phyloP scores from a whole-genome alignment of 1,140 invertebrate genomes.

The Fragariocoptes setiger region DNA sequence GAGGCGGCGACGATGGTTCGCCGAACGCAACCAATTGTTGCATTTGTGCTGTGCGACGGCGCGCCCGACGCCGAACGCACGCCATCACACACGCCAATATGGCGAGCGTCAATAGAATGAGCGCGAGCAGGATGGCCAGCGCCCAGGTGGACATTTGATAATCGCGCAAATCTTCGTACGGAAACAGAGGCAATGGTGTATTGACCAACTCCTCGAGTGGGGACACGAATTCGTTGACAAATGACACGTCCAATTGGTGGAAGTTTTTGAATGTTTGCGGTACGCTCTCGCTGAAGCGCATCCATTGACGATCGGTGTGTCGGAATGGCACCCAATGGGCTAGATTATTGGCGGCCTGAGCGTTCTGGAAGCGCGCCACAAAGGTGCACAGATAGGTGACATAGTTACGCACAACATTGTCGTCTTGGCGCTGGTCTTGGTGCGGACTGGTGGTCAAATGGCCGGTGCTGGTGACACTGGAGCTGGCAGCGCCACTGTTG shows the following conservation, averaged over 20 bases:
- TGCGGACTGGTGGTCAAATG: too few species aligned
- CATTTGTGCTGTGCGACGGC: conserved; percentile 19
- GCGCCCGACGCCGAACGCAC: not conserved
- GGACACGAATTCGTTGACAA: conserved; percentile 2
- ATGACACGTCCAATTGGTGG: not conserved
- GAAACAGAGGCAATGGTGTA: conserved; percentile 5
- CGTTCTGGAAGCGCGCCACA: not conserved
- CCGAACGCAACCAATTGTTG: not conserved
- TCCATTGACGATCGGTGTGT: not conserved
- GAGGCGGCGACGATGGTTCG: too few species aligned
- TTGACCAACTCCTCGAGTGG: not conserved
- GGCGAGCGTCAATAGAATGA: conserved; percentile 3
- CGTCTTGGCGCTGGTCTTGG: not conserved
- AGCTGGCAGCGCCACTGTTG: not conserved
- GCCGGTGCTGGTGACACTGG: too few species aligned
- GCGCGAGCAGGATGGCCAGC: conserved; percentile 1
- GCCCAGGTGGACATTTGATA: conserved; percentile 8
- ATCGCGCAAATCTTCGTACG: conserved; percentile 1
- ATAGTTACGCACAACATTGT: not conserved
- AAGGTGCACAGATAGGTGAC: not conserved
- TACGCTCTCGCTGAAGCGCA: not conserved
- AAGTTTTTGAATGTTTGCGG: not conserved
- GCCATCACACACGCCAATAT: not conserved
- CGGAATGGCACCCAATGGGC: not conserved
- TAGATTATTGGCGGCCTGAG: not conserved